Evolutionary conservation across 1,140 invertebrate species (phyloP), one percentile per base, ranked within the genome.

Genomic region (Rhagoletis zephyria): DNA sequence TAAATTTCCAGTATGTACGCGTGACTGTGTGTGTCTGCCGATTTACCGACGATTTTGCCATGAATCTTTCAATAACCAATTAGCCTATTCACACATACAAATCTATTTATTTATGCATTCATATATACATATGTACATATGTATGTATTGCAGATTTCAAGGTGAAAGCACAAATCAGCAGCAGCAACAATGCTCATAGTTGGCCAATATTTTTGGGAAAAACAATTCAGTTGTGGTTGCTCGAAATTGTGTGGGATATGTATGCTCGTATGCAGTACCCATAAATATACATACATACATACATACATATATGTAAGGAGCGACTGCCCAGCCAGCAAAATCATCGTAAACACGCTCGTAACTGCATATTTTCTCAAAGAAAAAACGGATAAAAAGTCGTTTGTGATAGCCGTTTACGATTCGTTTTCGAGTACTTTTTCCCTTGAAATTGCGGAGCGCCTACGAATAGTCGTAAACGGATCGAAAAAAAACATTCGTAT

Each of bases 31-130:
- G 16, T 56, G 7, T 59, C 19, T 30, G 19, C 45, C n/a, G 74
- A 10, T 81, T 51, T 56, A 81, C n/a, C 48, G 45, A 56, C 9
- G 10, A 81, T 56, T 30, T 81, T 59, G 74, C 74, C 48, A 81
- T 81, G 74, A 59, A 81, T 81, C 45, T 81, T 59, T 81, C 74
- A 81, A 56, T 56, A 81, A 81, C 48, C 74, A 81, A 81, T 81
- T 81, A 81, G 48, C 48, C n/a, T 10, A 30, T 56, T 19, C 48
- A 51, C 56, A 51, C 64, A 67, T 10, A 63, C 10, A 67, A 7
- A 81, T 81, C 3, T 56, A 42, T 30, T n/a, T 56, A 19, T 77
- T n/a, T 77, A 48, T 77, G 19, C 19, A 19, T n/a, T 7, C 45
- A 9, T 77, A 56, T 56, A 19, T n/a, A 19, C 45, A 9, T 12